A percentile compares a stretch with the other conserved stretches of the same genome.
Evolutionary conservation across 2,888 invertebrate species (phyloP).

Genomic region (Lymantria monacha): DNA sequence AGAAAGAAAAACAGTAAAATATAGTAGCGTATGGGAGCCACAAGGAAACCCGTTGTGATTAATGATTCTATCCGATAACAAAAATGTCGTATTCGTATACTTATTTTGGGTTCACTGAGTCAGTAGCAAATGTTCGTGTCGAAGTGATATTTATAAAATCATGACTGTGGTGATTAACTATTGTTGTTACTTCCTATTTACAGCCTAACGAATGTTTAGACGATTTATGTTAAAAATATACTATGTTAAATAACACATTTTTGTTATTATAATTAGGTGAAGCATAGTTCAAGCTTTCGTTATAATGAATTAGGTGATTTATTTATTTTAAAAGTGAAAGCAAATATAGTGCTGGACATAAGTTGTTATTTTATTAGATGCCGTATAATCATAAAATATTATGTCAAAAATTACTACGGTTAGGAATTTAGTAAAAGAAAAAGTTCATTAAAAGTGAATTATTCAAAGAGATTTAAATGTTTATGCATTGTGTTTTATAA

Average conservation of each 20-base stretch:
- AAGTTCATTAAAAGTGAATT: too few relatives aligned
- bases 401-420: too few relatives aligned
- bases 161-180: conserved; percentile 8
- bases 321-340: neutral
- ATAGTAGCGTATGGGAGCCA: conserved; percentile 39
- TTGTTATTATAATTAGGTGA: conserved; percentile 4
- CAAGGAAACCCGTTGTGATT: conserved; percentile 54
- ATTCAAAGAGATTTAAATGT: too few relatives aligned
- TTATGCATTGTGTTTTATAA: too few relatives aligned
- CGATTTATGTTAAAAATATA: conserved; percentile 1
- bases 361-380: too few relatives aligned
- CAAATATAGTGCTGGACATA: neutral
- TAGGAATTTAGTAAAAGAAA: too few relatives aligned
- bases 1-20: conserved; percentile 44
- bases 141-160: conserved; percentile 27
- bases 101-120: conserved; percentile 30
- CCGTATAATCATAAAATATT: too few relatives aligned
- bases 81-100: conserved; percentile 50
- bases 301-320: neutral
- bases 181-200: conserved; percentile 3
- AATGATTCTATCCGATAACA: conserved; percentile 62
- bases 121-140: conserved; percentile 23
- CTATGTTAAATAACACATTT: neutral
- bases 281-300: neutral
- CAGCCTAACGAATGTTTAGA: neutral